phyloP scores from a whole-genome alignment of 2,797 vertebrate genomes.

The Enoplosus armatus region DNA sequence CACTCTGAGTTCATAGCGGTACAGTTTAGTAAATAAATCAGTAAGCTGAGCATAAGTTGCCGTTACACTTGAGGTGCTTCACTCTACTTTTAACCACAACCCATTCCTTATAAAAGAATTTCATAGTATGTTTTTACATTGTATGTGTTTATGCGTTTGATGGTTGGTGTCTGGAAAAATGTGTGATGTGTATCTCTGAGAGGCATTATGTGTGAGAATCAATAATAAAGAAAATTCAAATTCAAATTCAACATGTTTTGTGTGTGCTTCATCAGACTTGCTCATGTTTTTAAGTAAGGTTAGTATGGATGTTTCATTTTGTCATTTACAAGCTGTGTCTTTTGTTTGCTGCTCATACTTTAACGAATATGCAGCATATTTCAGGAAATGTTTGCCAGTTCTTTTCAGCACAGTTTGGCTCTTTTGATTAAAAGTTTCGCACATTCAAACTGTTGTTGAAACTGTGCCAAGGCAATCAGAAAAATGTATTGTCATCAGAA shows the following conservation, averaged over 20 bases:
- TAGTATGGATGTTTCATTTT: neutral
- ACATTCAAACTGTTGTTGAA: constrained; percentile 39
- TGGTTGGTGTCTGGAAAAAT: neutral
- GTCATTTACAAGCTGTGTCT: neutral
- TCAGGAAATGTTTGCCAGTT: constrained; percentile 30
- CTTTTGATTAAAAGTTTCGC: constrained; percentile 47
- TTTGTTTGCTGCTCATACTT: constrained; percentile 5
- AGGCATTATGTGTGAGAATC: neutral
- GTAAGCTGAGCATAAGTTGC: neutral
- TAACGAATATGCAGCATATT: constrained; percentile 2
- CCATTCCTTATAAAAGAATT: neutral
- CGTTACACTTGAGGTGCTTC: neutral
- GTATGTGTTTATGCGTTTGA: neutral
- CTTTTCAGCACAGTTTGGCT: constrained; percentile 44
- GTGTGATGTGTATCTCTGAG: neutral
- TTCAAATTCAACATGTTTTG: neutral
- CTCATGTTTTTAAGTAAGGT: neutral
- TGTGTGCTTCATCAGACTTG: neutral
- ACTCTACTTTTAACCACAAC: neutral
- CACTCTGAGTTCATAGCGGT: neutral
- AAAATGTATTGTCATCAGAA: constrained; percentile 29
- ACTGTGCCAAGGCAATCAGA: constrained; percentile 44
- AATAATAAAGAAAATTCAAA: neutral
- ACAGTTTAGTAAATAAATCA: neutral
- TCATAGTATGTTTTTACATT: neutral